Percentiles rank a stretch among this genome's conserved stretches.
Evolutionary conservation across 2,888 invertebrate genomes (phyloP).

Genomic region (Plusia festucae): DNA sequence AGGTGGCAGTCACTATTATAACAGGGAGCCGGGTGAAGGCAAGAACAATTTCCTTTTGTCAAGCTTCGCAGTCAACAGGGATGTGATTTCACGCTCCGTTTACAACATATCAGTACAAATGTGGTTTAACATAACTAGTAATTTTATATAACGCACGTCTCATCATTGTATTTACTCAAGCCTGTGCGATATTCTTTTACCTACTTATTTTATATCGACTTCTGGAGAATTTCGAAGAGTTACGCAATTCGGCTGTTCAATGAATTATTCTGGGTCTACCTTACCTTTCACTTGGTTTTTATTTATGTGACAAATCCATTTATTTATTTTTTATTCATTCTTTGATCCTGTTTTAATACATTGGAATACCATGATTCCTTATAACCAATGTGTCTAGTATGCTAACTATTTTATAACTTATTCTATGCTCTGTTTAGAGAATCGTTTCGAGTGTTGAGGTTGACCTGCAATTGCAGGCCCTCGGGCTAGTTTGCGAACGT

Average conservation of each 20-base stretch:
- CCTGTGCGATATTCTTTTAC: constrained; percentile 19
- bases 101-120: constrained; percentile 58
- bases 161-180: constrained; percentile 46
- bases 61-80: constrained; percentile 68
- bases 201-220: constrained; percentile 8
- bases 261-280: constrained; percentile 4
- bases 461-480: background rate
- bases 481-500: constrained; percentile 1
- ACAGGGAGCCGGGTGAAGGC: constrained; percentile 60
- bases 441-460: background rate
- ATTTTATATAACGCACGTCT: constrained; percentile 38
- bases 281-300: background rate
- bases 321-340: background rate
- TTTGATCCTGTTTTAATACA: background rate
- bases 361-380: too few species aligned
- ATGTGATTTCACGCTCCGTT: constrained; percentile 74
- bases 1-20: constrained; percentile 46
- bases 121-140: constrained; percentile 47
- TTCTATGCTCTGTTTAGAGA: background rate
- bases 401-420: too few species aligned
- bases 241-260: background rate
- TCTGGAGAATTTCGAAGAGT: background rate
- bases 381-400: too few species aligned
- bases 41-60: constrained; percentile 72
- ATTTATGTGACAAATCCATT: background rate